Percentiles rank a stretch among this genome's conserved stretches.
These are phyloP conservation scores for Sylvia borin DNA, from an alignment of 2,797 vertebrate genomes.

Conservation along the genomic window DNA sequence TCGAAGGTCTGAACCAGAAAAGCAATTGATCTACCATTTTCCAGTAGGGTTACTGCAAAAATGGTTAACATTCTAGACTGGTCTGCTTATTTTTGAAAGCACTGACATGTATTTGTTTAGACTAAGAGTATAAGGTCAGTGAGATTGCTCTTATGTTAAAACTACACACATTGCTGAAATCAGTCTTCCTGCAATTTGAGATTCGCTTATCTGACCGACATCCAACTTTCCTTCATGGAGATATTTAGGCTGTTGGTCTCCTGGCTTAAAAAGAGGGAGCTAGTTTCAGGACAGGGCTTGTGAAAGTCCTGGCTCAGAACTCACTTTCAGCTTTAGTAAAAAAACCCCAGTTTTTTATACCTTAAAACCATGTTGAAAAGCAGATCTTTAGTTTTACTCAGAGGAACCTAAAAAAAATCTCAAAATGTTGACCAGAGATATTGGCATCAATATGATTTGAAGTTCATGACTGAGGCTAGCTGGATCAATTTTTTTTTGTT, in stretches of 20 bases:
- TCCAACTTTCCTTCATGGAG: not conserved
- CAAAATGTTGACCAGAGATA: not conserved
- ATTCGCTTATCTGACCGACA: not conserved
- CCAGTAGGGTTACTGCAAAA: not conserved
- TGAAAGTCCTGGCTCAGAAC: not conserved
- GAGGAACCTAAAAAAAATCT: not conserved
- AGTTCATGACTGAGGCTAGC: not conserved
- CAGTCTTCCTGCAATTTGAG: not conserved
- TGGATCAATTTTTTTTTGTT: not conserved
- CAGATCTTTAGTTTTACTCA: not conserved
- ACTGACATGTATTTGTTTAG: not conserved
- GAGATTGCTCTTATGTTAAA: not conserved
- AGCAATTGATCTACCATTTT: not conserved
- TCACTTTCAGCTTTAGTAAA: not conserved
- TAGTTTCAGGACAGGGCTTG: not conserved
- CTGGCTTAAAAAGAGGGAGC: not conserved
- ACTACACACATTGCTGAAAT: not conserved
- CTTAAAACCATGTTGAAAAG: not conserved
- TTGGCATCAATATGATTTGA: not conserved
- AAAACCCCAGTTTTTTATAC: fast-evolving
- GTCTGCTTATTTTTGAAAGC: not conserved
- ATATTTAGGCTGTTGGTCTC: not conserved
- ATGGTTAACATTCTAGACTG: not conserved
- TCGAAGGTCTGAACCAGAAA: not conserved
- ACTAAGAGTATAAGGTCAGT: not conserved